Evolutionary conservation across 2,888 invertebrate species (phyloP), one percentile per base, ranked within the genome.

Genomic region (Lithophane socia): DNA sequence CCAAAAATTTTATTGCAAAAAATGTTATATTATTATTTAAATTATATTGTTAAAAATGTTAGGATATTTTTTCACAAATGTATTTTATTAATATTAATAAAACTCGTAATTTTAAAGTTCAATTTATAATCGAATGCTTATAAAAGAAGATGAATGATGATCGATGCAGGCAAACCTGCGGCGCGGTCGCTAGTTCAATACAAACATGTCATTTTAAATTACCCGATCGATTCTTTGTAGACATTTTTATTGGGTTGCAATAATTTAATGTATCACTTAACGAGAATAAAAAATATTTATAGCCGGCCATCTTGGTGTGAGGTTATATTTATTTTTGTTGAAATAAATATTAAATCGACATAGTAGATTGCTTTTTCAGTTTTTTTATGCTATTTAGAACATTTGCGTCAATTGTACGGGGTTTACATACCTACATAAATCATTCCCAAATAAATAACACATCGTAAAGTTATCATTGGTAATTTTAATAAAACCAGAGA

Each of bases 131-230:
- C 70, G 77, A 77, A 83, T 60, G 68, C 44, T 75, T 76, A 77
- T 78, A 87, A 87, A 82, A 80, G 69, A 88, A 82, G 82, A 87
- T 82, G 85, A 88, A 85, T 81, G 76, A 87, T 87, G 87, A 86
- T 89, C 74, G 89, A 89, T 85, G 79, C 88, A 82, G 64, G 73
- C 80, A 42, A 84, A 84, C 68, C 82, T 73, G 76, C 80, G 66
- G 84, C 73, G 85, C 82, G 80, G 80, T 83, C 85, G 74, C 88
- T 88, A 87, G 85, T 71, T 83, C 75, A 79, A 84, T 83, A 88
- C 90, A 91, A 90, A 91, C 87, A 87, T 88, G 89, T 91, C 90
- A 87, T 86, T 90, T 91, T 90, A 91, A 92, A 92, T 92, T 90
- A 91, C 84, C 79, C 81, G 82, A 89, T 88, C 90, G 88, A 91